Evolutionary conservation across 2,797 vertebrate genomes (phyloP).

Genomic region (Myotis vivesi): DNA sequence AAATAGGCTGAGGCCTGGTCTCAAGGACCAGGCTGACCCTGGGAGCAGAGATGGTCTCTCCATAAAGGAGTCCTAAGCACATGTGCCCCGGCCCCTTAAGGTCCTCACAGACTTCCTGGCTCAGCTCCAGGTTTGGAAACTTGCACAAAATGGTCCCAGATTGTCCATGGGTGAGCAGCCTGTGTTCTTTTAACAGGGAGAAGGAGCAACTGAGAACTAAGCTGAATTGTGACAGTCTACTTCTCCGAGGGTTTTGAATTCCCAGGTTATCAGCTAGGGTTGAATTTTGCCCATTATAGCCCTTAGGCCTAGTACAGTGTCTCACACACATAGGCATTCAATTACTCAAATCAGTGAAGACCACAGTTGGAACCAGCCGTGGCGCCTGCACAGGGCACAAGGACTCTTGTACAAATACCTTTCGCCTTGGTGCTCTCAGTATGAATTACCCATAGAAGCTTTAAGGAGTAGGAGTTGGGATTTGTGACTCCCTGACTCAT

Average conservation of each 20-base stretch:
- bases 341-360: conserved; percentile 15
- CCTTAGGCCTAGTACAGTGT: neutral
- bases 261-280: conserved; percentile 24
- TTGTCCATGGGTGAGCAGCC: neutral
- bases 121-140: conserved; percentile 27
- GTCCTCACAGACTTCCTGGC: neutral
- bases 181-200: conserved; percentile 12
- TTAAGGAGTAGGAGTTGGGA: conserved; percentile 10
- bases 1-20: neutral
- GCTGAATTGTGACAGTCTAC: neutral
- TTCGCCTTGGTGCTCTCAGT: neutral
- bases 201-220: conserved; percentile 13
- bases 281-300: conserved; percentile 56
- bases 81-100: neutral
- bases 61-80: conserved; percentile 6
- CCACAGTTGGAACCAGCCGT: neutral
- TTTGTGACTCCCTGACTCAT: neutral
- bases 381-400: neutral
- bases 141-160: neutral
- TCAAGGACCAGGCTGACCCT: neutral
- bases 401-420: neutral
- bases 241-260: conserved; percentile 58
- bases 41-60: conserved; percentile 39
- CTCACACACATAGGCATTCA: neutral
- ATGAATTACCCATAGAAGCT: neutral